Base-by-base conservation (phyloP, 2,113 vertebrate genomes). In the Zosterops borbonicus region DNA sequence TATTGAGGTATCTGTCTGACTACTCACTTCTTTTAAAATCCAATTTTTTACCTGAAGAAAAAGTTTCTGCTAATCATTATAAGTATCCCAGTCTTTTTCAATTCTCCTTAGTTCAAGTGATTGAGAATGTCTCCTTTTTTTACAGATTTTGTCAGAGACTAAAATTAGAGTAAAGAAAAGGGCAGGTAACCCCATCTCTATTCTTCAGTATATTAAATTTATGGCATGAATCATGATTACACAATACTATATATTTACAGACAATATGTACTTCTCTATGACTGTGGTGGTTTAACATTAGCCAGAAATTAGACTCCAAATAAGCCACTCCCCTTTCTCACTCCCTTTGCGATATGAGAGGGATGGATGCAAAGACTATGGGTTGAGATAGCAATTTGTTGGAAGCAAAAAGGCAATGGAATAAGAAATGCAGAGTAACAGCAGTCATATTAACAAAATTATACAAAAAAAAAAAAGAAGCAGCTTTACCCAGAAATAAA, bases 271-370 rank as follows among this genome's bases (percentile, higher is more conserved):
- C 17, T 53, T 71, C 29, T 31, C 22, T 47, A 12, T 7, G 20
- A n/a, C 14, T 60, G 29, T 42, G 12, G 24, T 19, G 12, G 15
- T 60, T 50, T 60, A n/a, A 50, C 15, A 70, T 13, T 29, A 19
- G 7, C 11, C 2, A 3, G 35, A 60, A 82, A 82, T 60, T 42
- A 70, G 12, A 42, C 31, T 42, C 6, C 46, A 70, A 59, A 70
- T 23, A 50, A 60, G 37, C 29, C 29, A 41, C 9, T 49, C 21
- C 4, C 29, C 14, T 59, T 60, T 70, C 10, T 22, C 55, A 35
- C 0, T 0, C 15, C 29, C 9, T 12, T 42, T 42, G 5, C 1
- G 1, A 6, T 35, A 24, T 28, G 27, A 60, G 20, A 42, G 9
- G 12, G 31, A 60, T 6, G 9, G 25, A 52, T 52, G 4, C 55